Evolutionary conservation across 2,113 vertebrate species (phyloP).

Genomic region (Zonotrichia leucophrys): DNA sequence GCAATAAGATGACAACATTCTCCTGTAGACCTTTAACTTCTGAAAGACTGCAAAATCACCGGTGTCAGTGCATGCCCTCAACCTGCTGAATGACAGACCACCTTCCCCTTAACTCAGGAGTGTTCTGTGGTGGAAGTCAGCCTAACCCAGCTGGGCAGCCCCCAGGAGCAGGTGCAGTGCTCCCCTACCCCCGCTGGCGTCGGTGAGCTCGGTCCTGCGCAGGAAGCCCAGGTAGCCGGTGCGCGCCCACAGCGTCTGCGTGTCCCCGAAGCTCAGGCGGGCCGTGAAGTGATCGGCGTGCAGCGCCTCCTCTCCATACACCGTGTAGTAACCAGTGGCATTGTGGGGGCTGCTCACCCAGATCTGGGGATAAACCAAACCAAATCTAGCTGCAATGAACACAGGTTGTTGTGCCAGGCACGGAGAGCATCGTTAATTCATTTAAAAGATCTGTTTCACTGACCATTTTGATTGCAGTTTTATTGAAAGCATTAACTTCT

Average conservation of each 20-base stretch:
- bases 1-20: no score
- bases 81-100: neutral
- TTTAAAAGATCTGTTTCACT: neutral
- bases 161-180: no score
- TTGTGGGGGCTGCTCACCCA: conserved; percentile 98
- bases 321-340: conserved; percentile 92
- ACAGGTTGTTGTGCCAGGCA: neutral
- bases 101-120: neutral
- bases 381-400: neutral
- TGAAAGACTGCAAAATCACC: neutral
- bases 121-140: neutral
- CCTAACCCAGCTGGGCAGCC: neutral
- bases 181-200: conserved; percentile 88
- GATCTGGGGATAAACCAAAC: conserved; percentile 72
- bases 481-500: neutral
- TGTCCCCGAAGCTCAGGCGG: conserved; percentile 92
- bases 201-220: conserved; percentile 91
- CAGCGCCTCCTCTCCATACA: conserved; percentile 91
- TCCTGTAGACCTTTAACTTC: neutral
- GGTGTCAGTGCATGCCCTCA: neutral
- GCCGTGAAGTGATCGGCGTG: conserved; percentile 95
- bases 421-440: neutral
- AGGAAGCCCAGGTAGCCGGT: conserved; percentile 97
- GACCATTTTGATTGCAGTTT: neutral
- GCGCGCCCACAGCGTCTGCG: conserved; percentile 90